Evolutionary conservation across 2,113 vertebrate species (phyloP), one percentile per base, ranked within the genome.

Genomic region (Caloenas nicobarica): DNA sequence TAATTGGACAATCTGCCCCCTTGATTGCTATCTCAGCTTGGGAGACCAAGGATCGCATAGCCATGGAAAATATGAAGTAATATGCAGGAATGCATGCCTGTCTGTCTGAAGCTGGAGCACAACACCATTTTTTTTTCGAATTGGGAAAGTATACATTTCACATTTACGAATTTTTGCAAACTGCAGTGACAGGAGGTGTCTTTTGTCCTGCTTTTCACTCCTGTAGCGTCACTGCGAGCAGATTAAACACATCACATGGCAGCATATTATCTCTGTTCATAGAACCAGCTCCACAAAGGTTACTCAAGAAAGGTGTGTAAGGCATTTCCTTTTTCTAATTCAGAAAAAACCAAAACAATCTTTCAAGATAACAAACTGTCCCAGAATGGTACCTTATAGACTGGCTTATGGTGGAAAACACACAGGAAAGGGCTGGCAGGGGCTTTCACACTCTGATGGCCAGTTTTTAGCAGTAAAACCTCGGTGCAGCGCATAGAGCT

Each of bases 151-250:
- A 60, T 60, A 89, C 48, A 74, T 79, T 86, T 83, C 61, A 48
- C 58, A 81, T 73, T 68, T 93, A 71, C 33, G 69, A 65, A 53
- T 74, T 73, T 80, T 54, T 81, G 24, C 65, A 70, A 87, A 84
- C 70, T 46, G 60, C 66, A 46, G 76, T 17, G 77, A 68, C 77
- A 84, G 88, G 84, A 95, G 58, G 65, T 91, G 61, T 81, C 86
- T 93, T 86, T 93, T 74, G 78, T 88, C 93, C 89, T 42, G 79
- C n/a, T 91, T 74, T 78, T 65, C 50, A 14, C 66, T 93, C 79
- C 73, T 31, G 78, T 17, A 74, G 66, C 28, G n/a, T 40, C 76
- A 33, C 62, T 2, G 11, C 25, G 81, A 95, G 81, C 78, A 65
- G 85, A 72, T 29, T 46, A 91, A 91, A 78, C 13, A 40, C 46